Conservation (phyloP, 2,113 vertebrate genomes). For the Gavia stellata region DNA sequence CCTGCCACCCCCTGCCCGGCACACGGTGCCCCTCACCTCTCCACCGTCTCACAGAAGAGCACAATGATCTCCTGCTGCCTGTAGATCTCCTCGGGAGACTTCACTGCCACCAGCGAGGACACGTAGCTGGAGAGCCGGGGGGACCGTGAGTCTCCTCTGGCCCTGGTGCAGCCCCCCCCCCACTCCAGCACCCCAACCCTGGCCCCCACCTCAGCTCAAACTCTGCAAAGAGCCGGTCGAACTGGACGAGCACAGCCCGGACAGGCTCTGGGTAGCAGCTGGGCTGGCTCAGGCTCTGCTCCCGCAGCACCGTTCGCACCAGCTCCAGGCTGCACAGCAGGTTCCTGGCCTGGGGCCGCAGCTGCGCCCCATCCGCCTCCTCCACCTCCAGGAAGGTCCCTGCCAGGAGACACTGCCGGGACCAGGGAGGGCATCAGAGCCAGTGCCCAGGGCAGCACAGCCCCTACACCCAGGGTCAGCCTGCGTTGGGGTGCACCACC, state of each 20-base stretch:
- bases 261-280: conserved; percentile 42
- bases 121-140: conserved; percentile 55
- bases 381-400: conserved; percentile 71
- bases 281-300: conserved; percentile 71
- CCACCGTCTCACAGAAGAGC: conserved; percentile 75
- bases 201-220: conserved; percentile 69
- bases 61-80: conserved; percentile 74
- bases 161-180: background rate
- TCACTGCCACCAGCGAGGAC: conserved; percentile 67
- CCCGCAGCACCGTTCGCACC: conserved; percentile 61
- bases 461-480: background rate
- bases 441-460: background rate
- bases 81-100: conserved; percentile 71
- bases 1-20: background rate
- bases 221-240: conserved; percentile 67
- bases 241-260: conserved; percentile 58
- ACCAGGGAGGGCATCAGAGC: background rate
- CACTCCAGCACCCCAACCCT: background rate
- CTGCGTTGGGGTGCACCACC: rapidly evolving
- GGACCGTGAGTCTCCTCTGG: background rate
- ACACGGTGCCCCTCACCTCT: conserved; percentile 41
- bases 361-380: conserved; percentile 46
- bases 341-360: conserved; percentile 68
- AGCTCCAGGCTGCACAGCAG: conserved; percentile 69
- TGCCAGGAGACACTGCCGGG: conserved; percentile 64